Evolutionary conservation across 30 jellyfish, hydroid and myxozoan genomes (phyloP).

Genomic region (Turritopsis rubra): DNA sequence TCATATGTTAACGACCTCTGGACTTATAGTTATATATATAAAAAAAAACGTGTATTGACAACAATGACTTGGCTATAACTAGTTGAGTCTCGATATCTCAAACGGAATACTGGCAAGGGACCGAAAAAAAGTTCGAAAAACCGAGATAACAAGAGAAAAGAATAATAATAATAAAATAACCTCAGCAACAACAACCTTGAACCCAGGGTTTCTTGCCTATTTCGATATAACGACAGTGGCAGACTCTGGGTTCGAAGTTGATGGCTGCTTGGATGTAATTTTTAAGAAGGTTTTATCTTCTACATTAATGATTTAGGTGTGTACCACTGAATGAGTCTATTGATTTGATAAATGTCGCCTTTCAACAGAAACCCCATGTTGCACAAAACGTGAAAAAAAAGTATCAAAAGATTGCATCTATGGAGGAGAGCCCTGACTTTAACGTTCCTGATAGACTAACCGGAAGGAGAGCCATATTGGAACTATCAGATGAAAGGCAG

Average conservation of each 20-base stretch:
- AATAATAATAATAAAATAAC: too few species aligned
- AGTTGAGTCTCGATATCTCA: too few species aligned
- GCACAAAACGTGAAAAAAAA: conserved; percentile 25
- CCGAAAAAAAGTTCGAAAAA: too few species aligned
- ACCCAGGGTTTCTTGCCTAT: not conserved
- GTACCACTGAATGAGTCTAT: conserved; percentile 71
- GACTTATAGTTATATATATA: too few species aligned
- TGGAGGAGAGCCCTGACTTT: conserved; percentile 26
- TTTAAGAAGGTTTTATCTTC: too few species aligned
- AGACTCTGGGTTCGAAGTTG: too few species aligned
- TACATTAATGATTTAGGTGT: conserved; percentile 26
- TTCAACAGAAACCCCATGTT: conserved; percentile 35
- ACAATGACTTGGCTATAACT: too few species aligned
- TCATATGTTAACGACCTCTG: too few species aligned
- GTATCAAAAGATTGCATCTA: conserved; percentile 28
- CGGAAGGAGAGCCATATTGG: conserved; percentile 66
- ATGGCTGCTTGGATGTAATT: too few species aligned
- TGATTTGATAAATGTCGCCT: conserved; percentile 88
- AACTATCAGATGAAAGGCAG: conserved; percentile 40
- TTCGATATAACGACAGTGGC: too few species aligned
- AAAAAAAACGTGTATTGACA: too few species aligned
- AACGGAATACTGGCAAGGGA: too few species aligned
- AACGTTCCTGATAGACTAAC: conserved; percentile 87
- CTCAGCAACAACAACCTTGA: not conserved
- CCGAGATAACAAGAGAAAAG: not conserved